These are phyloP conservation scores for Sebastes iracundus DNA, from an alignment of 2,797 vertebrate species.

Conservation along the genomic window DNA sequence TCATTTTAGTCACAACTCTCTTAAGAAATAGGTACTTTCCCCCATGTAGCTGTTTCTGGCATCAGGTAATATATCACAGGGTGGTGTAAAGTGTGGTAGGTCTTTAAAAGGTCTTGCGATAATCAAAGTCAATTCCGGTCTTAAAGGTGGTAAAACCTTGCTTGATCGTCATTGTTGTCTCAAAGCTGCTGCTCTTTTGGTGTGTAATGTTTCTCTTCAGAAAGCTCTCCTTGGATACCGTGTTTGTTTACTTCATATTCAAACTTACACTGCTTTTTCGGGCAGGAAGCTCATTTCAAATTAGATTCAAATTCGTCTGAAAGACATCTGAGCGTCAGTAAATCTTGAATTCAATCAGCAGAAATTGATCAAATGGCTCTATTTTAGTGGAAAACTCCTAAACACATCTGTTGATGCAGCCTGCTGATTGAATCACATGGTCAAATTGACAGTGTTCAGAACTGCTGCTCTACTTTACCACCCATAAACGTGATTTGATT, in stretches of 20 bases:
- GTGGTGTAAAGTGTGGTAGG: slow-evolving; percentile 31
- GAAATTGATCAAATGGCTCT: background rate
- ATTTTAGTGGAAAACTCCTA: background rate
- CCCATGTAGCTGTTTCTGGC: slow-evolving; percentile 62
- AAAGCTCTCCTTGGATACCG: background rate
- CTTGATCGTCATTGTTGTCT: background rate
- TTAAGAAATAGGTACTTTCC: slow-evolving; percentile 79
- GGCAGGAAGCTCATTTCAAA: background rate
- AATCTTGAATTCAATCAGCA: background rate
- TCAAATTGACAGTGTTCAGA: background rate
- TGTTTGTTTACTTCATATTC: background rate
- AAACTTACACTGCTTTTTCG: background rate
- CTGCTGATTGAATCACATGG: background rate
- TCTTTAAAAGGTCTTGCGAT: slow-evolving; percentile 20
- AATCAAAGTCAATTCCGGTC: background rate
- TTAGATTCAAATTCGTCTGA: background rate
- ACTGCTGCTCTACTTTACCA: background rate
- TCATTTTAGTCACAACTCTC: slow-evolving; percentile 70
- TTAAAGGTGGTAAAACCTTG: slow-evolving; percentile 8
- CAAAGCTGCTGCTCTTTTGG: background rate
- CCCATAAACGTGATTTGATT: background rate
- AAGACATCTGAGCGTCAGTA: background rate
- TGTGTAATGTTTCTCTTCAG: background rate
- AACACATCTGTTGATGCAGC: background rate
- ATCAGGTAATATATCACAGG: slow-evolving; percentile 68